Evolutionary conservation across 2,888 invertebrate genomes (phyloP).

Genomic region (Drosophila cracens): DNA sequence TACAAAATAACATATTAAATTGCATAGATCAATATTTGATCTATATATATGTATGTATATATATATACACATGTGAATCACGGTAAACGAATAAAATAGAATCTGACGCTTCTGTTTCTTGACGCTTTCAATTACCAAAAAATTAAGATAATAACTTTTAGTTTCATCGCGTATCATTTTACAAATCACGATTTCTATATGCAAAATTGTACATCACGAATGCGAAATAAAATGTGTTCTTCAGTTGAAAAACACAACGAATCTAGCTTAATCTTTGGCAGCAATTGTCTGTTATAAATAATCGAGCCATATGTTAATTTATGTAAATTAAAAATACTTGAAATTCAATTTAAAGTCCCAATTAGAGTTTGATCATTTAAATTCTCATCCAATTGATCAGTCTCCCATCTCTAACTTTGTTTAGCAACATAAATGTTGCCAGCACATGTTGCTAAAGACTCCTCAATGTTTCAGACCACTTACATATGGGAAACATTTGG

Average conservation of each 20-base stretch:
- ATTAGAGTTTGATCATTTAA: background rate
- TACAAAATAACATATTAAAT: slow-evolving; percentile 36
- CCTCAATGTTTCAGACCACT: slow-evolving; percentile 6
- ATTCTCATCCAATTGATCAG: background rate
- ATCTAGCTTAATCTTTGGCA: background rate
- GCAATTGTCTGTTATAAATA: background rate
- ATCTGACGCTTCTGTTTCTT: background rate
- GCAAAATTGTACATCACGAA: background rate
- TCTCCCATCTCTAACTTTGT: slow-evolving; percentile 13
- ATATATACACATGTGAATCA: background rate
- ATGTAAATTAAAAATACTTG: background rate
- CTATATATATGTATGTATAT: background rate
- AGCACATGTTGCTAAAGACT: slow-evolving; percentile 27
- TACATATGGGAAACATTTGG: slow-evolving; percentile 2
- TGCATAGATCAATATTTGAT: background rate
- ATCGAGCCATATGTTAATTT: background rate
- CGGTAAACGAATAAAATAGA: background rate
- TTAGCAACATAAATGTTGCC: slow-evolving; percentile 27
- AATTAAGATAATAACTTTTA: background rate
- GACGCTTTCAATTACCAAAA: background rate
- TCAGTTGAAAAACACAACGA: background rate
- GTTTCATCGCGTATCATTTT: background rate
- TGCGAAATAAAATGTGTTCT: background rate
- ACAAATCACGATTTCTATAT: background rate
- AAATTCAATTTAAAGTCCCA: background rate